These are phyloP conservation scores for Casuarius casuarius DNA, from an alignment of 2,113 vertebrate genomes.

Conservation along the genomic window DNA sequence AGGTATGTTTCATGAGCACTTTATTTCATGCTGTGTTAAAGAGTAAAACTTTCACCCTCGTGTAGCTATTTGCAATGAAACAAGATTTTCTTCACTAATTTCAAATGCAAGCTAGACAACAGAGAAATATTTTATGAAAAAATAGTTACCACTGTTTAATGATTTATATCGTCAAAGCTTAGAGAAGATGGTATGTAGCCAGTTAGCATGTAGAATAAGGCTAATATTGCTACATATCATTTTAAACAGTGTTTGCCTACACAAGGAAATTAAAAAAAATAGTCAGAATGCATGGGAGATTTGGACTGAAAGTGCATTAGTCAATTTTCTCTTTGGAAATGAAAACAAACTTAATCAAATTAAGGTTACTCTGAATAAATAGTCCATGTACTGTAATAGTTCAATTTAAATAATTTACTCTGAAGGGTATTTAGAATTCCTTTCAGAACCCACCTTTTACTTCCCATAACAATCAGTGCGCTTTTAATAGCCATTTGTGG, in stretches of 20 bases:
- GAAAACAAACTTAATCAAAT: neutral
- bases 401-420: neutral
- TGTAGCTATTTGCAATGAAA: neutral
- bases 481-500: neutral
- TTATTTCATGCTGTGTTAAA: neutral
- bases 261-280: neutral
- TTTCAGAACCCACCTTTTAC: slow-evolving; percentile 1
- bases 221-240: neutral
- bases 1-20: neutral
- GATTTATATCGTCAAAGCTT: neutral
- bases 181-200: neutral
- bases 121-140: neutral
- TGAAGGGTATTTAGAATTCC: neutral
- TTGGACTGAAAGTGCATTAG: neutral
- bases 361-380: neutral
- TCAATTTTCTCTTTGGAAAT: neutral
- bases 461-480: neutral
- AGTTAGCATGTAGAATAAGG: neutral
- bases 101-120: neutral
- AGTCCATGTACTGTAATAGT: neutral
- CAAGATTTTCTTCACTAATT: neutral
- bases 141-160: neutral
- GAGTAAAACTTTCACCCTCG: neutral
- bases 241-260: neutral
- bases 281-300: neutral